Percentiles rank a stretch among this genome's conserved stretches.
Conservation (phyloP, 2,113 vertebrate species). For the Planiliza haematocheilus region DNA sequence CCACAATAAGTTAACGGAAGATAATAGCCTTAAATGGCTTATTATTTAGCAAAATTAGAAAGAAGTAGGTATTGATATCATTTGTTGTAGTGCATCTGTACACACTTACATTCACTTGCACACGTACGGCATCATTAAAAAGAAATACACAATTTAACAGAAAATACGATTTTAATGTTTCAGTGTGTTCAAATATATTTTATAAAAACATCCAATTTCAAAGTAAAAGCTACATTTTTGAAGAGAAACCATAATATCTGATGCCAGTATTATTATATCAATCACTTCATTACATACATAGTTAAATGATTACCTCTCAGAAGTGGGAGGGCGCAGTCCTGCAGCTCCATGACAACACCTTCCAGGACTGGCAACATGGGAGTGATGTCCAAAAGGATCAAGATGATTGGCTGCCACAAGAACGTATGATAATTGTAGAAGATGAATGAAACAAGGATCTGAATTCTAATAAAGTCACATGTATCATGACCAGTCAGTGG, state of each 20-base stretch:
- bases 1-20: too few species aligned
- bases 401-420: slow-evolving; percentile 86
- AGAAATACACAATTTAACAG: too few species aligned
- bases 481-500: not conserved
- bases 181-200: too few species aligned
- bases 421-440: slow-evolving; percentile 46
- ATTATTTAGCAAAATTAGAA: too few species aligned
- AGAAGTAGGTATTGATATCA: too few species aligned
- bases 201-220: not conserved
- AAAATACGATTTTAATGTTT: too few species aligned
- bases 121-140: too few species aligned
- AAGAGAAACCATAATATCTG: not conserved
- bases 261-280: not conserved
- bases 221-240: not conserved
- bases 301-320: slow-evolving; percentile 85
- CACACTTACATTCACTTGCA: too few species aligned
- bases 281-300: not conserved
- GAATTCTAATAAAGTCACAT: not conserved
- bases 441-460: slow-evolving; percentile 8
- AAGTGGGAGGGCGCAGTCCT: slow-evolving; percentile 95
- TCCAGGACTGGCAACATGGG: slow-evolving; percentile 94
- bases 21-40: too few species aligned
- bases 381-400: slow-evolving; percentile 94
- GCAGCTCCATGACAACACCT: slow-evolving; percentile 97
- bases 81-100: too few species aligned